Conservation (phyloP, 1,140 invertebrate species). For the Philaenus spumarius region DNA sequence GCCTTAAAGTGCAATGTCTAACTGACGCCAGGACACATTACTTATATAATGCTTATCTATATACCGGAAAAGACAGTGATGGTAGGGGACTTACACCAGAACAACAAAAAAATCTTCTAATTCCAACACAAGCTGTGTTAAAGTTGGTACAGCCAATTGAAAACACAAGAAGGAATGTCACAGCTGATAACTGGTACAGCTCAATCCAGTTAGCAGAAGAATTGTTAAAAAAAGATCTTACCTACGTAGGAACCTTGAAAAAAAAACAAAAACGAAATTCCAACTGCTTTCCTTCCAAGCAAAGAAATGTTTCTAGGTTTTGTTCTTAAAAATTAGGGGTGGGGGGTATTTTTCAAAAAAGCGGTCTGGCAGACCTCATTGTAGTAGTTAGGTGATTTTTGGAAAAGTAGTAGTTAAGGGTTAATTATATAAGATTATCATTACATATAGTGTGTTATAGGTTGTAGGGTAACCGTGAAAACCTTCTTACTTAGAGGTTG, state of each 20-base stretch:
- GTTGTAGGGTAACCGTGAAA: too few species aligned
- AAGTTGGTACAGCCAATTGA: conserved; percentile 25
- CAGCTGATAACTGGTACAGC: conserved; percentile 22
- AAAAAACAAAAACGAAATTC: too few species aligned
- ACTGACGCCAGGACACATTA: conserved; percentile 12
- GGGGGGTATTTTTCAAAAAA: too few species aligned
- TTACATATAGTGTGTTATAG: too few species aligned
- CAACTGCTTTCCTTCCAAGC: too few species aligned
- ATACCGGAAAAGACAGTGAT: conserved; percentile 13
- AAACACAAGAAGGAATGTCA: conserved; percentile 21
- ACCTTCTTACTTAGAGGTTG: too few species aligned
- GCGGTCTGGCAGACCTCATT: too few species aligned
- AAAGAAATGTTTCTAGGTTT: too few species aligned
- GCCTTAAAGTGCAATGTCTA: conserved; percentile 23
- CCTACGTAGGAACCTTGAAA: not conserved
- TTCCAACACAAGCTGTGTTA: conserved; percentile 26
- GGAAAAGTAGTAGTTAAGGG: too few species aligned
- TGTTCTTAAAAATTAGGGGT: too few species aligned
- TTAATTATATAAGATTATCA: too few species aligned
- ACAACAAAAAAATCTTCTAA: conserved; percentile 5
- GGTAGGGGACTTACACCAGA: not conserved
- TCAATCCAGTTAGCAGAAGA: conserved; percentile 27
- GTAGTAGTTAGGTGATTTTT: too few species aligned
- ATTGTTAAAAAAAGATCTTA: conserved; percentile 11
- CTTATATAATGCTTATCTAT: conserved; percentile 20